phyloP scores from a whole-genome alignment of 37 sponge, comb jelly and placozoan genomes.

The Aplysina aerophoba region DNA sequence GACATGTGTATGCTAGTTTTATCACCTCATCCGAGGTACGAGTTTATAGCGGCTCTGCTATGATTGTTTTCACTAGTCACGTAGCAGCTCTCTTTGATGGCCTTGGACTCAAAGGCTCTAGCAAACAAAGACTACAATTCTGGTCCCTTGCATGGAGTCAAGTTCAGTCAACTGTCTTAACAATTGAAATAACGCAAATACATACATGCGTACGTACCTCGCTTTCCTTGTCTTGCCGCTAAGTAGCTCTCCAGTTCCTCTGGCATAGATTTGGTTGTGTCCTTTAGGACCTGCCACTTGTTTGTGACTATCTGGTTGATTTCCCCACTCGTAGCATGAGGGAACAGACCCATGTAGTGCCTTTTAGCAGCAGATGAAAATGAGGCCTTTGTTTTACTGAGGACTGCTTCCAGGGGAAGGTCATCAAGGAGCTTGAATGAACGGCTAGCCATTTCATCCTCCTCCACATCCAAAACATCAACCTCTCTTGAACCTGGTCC shows the following conservation, averaged over 20 bases:
- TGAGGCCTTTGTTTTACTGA: conserved; percentile 13
- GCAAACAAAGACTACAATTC: too few relatives aligned
- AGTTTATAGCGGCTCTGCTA: too few relatives aligned
- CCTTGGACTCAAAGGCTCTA: too few relatives aligned
- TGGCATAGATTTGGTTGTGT: conserved; percentile 4
- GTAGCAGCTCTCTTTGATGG: too few relatives aligned
- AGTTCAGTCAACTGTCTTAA: too few relatives aligned
- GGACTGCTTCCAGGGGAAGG: conserved; percentile 53
- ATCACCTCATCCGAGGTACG: too few relatives aligned
- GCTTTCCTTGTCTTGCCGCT: neutral
- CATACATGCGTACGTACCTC: conserved; percentile 8
- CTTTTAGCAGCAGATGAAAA: conserved; percentile 6
- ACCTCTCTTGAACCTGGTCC: neutral
- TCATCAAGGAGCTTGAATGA: conserved; percentile 37
- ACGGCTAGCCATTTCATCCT: neutral
- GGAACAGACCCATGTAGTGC: conserved; percentile 54
- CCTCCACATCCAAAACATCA: neutral
- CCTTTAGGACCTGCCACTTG: conserved; percentile 64
- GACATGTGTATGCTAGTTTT: too few relatives aligned
- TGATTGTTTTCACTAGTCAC: too few relatives aligned
- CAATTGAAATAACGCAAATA: neutral
- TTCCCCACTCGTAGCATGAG: conserved; percentile 66
- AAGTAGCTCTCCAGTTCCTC: conserved; percentile 4
- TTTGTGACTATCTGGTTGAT: conserved; percentile 55
- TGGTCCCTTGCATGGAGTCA: too few relatives aligned